These are phyloP conservation scores for Peromyscus attwateri DNA, from an alignment of 2,797 vertebrate genomes.

Conservation along the genomic window DNA sequence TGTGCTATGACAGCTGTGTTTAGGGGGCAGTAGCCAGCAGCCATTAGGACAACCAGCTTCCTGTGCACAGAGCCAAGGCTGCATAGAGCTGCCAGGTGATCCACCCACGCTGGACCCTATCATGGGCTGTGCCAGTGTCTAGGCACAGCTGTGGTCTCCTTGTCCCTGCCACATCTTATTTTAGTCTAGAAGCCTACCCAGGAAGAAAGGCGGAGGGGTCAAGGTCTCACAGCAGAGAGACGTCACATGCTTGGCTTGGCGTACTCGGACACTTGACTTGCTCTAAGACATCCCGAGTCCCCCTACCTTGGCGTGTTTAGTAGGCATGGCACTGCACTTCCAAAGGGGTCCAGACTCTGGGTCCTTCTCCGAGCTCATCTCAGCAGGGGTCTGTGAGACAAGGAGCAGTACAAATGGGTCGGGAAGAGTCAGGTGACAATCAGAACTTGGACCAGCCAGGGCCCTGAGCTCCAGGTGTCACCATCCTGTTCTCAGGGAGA, in stretches of 20 bases:
- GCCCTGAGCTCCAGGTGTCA: fast-evolving
- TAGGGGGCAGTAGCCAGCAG: background rate
- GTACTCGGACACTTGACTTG: background rate
- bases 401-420: fast-evolving
- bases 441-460: fast-evolving
- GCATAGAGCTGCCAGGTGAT: too few species aligned
- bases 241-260: fast-evolving
- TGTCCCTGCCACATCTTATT: background rate
- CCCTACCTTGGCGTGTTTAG: conserved; percentile 94
- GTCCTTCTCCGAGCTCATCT: conserved; percentile 77
- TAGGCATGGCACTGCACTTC: conserved; percentile 84
- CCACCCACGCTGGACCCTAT: fast-evolving
- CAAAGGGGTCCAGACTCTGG: conserved; percentile 81
- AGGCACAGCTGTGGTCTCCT: background rate
- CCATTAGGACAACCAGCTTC: background rate
- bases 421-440: fast-evolving
- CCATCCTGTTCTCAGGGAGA: fast-evolving
- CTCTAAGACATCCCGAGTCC: background rate
- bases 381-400: conserved; percentile 88
- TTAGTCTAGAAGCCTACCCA: background rate
- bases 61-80: background rate
- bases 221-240: background rate
- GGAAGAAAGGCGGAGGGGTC: background rate
- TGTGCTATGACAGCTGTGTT: background rate
- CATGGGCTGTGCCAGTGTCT: fast-evolving